Evolutionary conservation across 2,113 vertebrate genomes (phyloP).

Genomic region (Baryphthengus martii): DNA sequence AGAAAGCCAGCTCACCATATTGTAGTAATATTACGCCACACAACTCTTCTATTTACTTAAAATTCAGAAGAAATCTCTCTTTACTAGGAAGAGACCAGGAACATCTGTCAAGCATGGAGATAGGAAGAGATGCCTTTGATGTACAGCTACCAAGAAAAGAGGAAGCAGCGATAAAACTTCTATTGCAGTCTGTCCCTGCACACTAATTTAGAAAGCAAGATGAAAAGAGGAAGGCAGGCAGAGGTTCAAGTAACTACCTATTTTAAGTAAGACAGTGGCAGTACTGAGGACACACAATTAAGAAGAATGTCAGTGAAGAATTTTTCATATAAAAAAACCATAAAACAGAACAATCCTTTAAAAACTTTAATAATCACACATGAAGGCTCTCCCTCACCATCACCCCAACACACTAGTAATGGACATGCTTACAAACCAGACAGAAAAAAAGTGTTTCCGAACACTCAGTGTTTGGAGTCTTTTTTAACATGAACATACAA

Average conservation of each 20-base stretch:
- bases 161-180: background rate
- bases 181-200: background rate
- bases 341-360: background rate
- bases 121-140: background rate
- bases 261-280: background rate
- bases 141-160: background rate
- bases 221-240: conserved; percentile 25
- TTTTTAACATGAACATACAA: background rate
- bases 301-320: background rate
- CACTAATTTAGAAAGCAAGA: background rate
- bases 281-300: background rate
- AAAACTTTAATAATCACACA: background rate
- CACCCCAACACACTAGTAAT: background rate
- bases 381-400: background rate
- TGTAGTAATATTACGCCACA: background rate
- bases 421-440: background rate
- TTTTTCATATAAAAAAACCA: background rate
- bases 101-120: background rate
- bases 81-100: background rate
- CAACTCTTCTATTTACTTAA: background rate
- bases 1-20: background rate
- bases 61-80: background rate
- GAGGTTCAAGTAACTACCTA: background rate
- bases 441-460: background rate
- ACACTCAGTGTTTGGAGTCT: background rate